Base-by-base conservation (phyloP, 2,113 vertebrate species). In the Columba janthina region DNA sequence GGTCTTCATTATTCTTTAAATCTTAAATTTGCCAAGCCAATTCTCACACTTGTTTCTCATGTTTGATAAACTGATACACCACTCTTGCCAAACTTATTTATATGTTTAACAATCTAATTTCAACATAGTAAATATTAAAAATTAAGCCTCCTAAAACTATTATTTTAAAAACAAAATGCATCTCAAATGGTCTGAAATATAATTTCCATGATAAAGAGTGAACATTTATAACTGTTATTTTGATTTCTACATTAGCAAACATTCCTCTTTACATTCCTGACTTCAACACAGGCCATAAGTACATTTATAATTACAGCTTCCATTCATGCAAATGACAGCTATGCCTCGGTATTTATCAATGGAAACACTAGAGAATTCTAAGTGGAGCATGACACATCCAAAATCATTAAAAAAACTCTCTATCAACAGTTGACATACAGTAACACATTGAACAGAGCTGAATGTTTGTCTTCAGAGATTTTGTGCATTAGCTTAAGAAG, bases 271-370 rank as follows among this genome's bases (percentile, higher is more conserved):
- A 71, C 64, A 56, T 58, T 96, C 56, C 51, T 88, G 77, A 89
- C 76, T 96, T 87, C 70, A 87, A 53, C 58, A 71, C 19, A 58
- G 65, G 44, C 53, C 67, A n/a, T 54, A 83, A 95, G 90, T 81
- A 93, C 88, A 58, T 91, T 95, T 94, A 66, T 95, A 95, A 94
- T 95, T 95, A 92, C 90, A 92, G 92, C 77, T 95, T 85, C 84
- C 84, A 77, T 83, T 94, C 90, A 95, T 72, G 78, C 83, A 95
- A 92, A 85, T 88, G 85, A 89, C 88, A 94, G 83, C 77, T 92
- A 72, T 88, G 88, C 67, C 88, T 95, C 18, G 5, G 76, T 87
- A 94, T 95, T 93, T 96, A 91, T 91, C 95, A 90, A 25, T 84
- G 90, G 85, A 80, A 95, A 88, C 3, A 36, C 64, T 72, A 42